Base-by-base conservation (phyloP, 1,140 invertebrate genomes). In the Nephotettix cincticeps region DNA sequence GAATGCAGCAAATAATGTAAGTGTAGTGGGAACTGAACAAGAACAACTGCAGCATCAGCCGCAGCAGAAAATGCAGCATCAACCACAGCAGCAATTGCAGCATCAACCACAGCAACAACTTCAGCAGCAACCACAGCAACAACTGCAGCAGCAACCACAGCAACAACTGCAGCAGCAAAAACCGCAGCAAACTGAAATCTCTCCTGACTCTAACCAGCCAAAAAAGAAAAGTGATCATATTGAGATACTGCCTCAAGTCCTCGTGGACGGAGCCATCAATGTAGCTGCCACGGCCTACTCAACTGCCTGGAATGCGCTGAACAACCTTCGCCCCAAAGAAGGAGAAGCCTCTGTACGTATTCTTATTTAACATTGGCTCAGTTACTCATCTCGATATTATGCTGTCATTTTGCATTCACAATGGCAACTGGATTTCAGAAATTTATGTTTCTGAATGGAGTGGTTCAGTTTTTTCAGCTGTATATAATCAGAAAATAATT, bases 211-310 rank as follows among this genome's bases (percentile, higher is more conserved):
- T 19, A 4, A 6, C 47, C 6, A 23, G 3, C 21, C 17, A 51
- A 6, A 19, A 23, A n/a, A 19, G 47, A 6, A 19, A n/a, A n/a
- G 3, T 6, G n/a, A 23, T 6, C 17, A 6, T 4, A 30, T 66
- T 36, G n/a, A 66, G 23, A 66, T 66, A 4, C 64, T 66, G 29
- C 64, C 64, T 11, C 32, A 66, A 27, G 2, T n/a, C 14, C 36
- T 66, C 28, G 64, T 66, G 36, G 43, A 40, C 19, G 64, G 64
- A 14, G 64, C 43, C 0, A 66, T 66, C 23, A 43, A 36, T 23
- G 64, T 45, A 28, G 64, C 43, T 1, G 23, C 32, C 14, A 36
- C 64, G 1, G 64, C 64, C 1, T 40, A 21, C 30, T 66, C 64
- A 2, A 45, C 64, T 13, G 32, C 32, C 23, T 23, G 32, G 11